These are phyloP conservation scores for Heterodera carotae DNA, from an alignment of 1,140 invertebrate genomes.

Conservation along the genomic window DNA sequence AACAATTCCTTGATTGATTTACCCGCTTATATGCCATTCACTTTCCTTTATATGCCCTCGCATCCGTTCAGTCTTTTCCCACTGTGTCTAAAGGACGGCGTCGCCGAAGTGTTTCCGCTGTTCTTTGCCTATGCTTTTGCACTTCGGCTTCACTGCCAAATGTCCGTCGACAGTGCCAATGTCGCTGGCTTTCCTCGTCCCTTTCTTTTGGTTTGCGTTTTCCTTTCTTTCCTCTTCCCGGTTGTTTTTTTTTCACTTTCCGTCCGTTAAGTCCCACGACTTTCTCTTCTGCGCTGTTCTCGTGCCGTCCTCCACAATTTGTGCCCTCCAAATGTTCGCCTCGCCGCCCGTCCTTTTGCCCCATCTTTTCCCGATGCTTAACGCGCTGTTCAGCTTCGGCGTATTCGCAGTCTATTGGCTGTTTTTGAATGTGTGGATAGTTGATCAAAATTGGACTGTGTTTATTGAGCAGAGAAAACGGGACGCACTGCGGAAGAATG, in stretches of 20 bases:
- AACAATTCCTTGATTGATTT: too few species aligned
- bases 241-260: not conserved
- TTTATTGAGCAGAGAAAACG: not conserved
- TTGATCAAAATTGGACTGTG: conserved; percentile 5
- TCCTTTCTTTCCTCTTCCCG: too few species aligned
- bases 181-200: too few species aligned
- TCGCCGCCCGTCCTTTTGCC: conserved; percentile 31
- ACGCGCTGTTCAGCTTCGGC: conserved; percentile 35
- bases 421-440: conserved; percentile 17
- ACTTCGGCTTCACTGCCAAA: too few species aligned
- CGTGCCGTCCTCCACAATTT: conserved; percentile 27
- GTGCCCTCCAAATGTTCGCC: conserved; percentile 23
- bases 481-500: not conserved
- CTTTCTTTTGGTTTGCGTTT: too few species aligned
- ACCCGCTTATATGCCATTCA: too few species aligned
- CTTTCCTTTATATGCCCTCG: not conserved
- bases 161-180: too few species aligned
- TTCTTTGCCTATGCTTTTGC: conserved; percentile 43
- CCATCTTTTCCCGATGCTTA: conserved; percentile 34
- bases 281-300: not conserved
- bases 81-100: conserved; percentile 48
- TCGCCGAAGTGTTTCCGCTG: conserved; percentile 47
- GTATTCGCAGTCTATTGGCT: conserved; percentile 31
- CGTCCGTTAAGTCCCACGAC: not conserved
- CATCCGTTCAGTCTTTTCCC: conserved; percentile 47